Evolutionary conservation across 2,113 vertebrate species (phyloP), one percentile per base, ranked within the genome.

Genomic region (Clarias batrachus): DNA sequence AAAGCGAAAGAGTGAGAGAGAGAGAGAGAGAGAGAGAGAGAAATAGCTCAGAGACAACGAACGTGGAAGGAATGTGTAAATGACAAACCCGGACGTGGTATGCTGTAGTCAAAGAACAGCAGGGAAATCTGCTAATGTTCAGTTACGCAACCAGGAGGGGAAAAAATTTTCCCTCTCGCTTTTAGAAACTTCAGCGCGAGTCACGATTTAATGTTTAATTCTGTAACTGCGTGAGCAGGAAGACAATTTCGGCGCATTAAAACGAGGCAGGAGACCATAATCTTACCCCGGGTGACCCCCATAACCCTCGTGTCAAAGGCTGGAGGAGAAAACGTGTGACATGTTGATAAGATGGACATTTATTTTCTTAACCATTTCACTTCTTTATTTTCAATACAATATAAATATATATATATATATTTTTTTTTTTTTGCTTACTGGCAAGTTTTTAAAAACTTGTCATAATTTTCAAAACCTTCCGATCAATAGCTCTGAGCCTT

Each of bases 1-100:
- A 82, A 7, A 78, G 21, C 65, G 56, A 83, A 33, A 62, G 23
- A 83, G 76, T 63, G 63, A 73, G 86, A 83, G 17, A 79, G 37
- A 70, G 57, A 82, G 57, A 83, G 76, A 68, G 63, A 73, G 86
- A 83, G 17, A 79, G 37, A 70, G 57, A 82, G 57, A 65, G 62
- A 80, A 90, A 77, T 66, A 88, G 79, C 10, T 41, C 23, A 19
- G 56, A 81, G 89, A 87, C 85, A 77, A 91, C 88, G 73, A 85
- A 90, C 6, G 87, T 92, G 92, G 92, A 94, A 94, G 92, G 92
- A 91, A 92, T 93, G 68, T 83, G 82, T 90, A 89, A 93, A 91
- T 89, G 88, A 89, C 70, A 89, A 48, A 86, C 71, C 30, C 78
- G 87, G 87, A 83, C 86, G 80, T 79, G 90, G 77, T 87, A 90